Percentiles rank a stretch among this genome's conserved stretches.
Evolutionary conservation across 92 coral and sea anemone genomes (phyloP).

Genomic region (Paragorgia papillata): DNA sequence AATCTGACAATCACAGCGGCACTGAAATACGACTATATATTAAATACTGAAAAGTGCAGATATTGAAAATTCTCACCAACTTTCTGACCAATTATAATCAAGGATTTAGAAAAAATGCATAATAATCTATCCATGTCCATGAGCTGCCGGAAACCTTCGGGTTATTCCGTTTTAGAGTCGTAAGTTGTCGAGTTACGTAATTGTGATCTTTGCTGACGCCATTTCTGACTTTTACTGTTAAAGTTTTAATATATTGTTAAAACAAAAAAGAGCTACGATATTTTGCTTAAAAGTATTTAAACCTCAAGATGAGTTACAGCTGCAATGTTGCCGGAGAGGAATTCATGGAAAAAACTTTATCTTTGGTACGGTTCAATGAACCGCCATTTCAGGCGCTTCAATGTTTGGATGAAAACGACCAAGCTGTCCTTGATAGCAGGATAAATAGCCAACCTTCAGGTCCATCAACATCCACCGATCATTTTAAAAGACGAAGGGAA

Average conservation of each 20-base stretch:
- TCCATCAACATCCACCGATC: conserved; percentile 12
- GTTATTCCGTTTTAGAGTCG: neutral
- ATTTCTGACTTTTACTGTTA: conserved; percentile 5
- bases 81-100: too few relatives aligned
- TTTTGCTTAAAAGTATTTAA: neutral
- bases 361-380: conserved; percentile 44
- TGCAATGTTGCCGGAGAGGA: conserved; percentile 37
- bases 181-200: neutral
- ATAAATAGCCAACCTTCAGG: conserved; percentile 21
- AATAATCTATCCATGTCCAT: too few relatives aligned
- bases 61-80: too few relatives aligned
- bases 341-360: conserved; percentile 39
- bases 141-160: neutral
- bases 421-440: conserved; percentile 28
- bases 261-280: neutral
- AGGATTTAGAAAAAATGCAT: too few relatives aligned
- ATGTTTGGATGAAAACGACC: conserved; percentile 32
- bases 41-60: too few relatives aligned
- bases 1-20: too few relatives aligned
- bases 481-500: conserved; percentile 26
- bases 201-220: conserved; percentile 31
- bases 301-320: conserved; percentile 11
- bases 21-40: too few relatives aligned
- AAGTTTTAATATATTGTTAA: too few relatives aligned
- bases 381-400: conserved; percentile 48